Evolutionary conservation across 2,888 invertebrate genomes (phyloP).

Genomic region (Campoplex capitator): DNA sequence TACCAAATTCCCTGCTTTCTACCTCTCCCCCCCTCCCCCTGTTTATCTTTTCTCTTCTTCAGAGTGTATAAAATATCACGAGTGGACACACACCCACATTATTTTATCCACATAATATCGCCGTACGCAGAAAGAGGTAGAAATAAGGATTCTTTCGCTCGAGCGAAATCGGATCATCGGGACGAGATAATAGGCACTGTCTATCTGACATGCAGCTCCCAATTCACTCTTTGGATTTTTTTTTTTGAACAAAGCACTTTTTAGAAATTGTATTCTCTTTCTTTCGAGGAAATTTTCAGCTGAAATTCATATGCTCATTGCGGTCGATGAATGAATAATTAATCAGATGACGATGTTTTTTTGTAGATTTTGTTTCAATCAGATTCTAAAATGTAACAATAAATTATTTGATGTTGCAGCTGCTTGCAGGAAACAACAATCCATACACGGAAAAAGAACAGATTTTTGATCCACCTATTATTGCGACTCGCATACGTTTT

Average conservation of each 20-base stretch:
- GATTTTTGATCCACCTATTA: conserved; percentile 90
- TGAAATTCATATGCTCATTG: too few relatives aligned
- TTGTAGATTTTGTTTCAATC: background rate
- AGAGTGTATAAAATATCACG: conserved; percentile 34
- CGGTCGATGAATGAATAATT: background rate
- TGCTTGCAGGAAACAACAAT: conserved; percentile 92
- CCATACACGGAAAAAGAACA: conserved; percentile 91
- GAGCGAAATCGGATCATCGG: background rate
- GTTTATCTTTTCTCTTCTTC: background rate
- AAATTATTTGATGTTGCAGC: conserved; percentile 85
- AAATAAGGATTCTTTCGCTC: background rate
- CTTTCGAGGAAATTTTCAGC: too few relatives aligned
- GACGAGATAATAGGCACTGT: background rate
- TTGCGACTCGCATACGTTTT: conserved; percentile 91
- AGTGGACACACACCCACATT: background rate
- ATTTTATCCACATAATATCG: background rate
- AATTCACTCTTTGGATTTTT: too few relatives aligned
- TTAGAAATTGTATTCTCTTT: background rate
- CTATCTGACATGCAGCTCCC: too few relatives aligned
- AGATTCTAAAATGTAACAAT: background rate
- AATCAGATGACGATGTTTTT: background rate
- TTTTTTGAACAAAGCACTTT: background rate
- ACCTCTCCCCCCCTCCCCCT: background rate
- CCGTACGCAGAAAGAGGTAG: background rate
- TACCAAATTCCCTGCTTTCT: conserved; percentile 30